A percentile compares a stretch with the other conserved stretches of the same genome.
phyloP scores from a whole-genome alignment of 2,113 vertebrate genomes.

The Lamprotornis superbus region DNA sequence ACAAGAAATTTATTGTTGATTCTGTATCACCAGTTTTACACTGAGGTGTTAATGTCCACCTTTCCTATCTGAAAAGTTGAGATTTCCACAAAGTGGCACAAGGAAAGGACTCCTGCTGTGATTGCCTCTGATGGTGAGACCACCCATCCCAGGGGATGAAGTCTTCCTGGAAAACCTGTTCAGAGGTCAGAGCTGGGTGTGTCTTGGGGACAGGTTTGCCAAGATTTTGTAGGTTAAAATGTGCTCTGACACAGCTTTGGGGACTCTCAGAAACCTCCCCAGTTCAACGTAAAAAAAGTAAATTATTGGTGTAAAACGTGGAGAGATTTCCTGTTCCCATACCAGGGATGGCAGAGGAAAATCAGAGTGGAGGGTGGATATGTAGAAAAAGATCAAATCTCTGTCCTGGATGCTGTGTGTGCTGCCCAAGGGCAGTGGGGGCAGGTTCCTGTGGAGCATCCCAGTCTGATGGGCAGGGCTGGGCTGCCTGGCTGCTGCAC shows the following conservation, averaged over 20 bases:
- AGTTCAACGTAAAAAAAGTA: rapidly evolving
- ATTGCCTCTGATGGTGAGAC: neutral
- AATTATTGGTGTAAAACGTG: neutral
- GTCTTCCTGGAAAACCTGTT: neutral
- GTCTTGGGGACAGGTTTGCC: neutral
- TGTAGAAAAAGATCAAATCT: neutral
- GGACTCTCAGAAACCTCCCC: neutral
- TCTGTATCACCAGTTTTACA: neutral
- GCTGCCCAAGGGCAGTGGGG: neutral
- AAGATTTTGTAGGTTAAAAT: neutral
- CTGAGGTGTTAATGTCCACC: neutral
- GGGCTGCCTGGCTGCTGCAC: neutral
- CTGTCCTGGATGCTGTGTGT: neutral
- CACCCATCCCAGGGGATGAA: neutral
- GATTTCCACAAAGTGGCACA: neutral
- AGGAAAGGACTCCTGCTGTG: neutral
- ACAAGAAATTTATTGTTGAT: constrained; percentile 41
- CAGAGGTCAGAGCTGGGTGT: neutral
- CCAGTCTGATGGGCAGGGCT: neutral
- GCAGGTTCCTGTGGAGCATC: neutral
- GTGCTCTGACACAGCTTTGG: neutral
- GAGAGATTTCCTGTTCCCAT: neutral
- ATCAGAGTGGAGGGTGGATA: neutral
- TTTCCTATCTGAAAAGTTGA: neutral
- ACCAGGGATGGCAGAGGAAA: neutral